Conservation (phyloP, 1,140 invertebrate genomes). For the Papilio polyxenes region DNA sequence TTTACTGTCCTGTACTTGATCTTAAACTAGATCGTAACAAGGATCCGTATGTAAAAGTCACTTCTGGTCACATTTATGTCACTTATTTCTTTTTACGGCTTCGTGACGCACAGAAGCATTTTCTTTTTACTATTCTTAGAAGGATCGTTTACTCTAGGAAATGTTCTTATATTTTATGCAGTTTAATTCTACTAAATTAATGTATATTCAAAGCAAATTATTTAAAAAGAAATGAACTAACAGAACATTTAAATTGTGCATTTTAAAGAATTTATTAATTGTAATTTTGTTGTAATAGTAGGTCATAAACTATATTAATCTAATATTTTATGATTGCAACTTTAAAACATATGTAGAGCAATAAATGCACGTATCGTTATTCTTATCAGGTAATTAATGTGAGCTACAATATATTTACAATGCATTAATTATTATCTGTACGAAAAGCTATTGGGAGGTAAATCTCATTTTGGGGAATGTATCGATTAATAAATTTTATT, state of each 20-base stretch:
- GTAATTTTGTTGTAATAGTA: not conserved
- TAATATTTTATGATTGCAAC: not conserved
- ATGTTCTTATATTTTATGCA: not conserved
- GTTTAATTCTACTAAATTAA: not conserved
- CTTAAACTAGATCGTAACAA: slow-evolving; percentile 21
- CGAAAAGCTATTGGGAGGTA: not conserved
- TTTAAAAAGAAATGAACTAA: no score
- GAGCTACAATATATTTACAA: slow-evolving; percentile 6
- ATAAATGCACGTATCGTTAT: slow-evolving; percentile 4
- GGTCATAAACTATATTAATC: not conserved
- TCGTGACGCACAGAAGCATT: not conserved
- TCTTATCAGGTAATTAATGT: slow-evolving; percentile 23
- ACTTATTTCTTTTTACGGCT: slow-evolving; percentile 25
- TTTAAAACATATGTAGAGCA: slow-evolving; percentile 11
- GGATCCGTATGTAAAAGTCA: slow-evolving; percentile 21
- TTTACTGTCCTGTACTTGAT: not conserved
- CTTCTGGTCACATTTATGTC: slow-evolving; percentile 7
- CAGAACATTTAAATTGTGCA: not conserved
- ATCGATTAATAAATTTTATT: slow-evolving; percentile 8
- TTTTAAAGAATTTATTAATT: no score
- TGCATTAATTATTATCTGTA: slow-evolving; percentile 16
- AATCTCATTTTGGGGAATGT: not conserved
- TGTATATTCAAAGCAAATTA: no score
- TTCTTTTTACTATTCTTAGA: slow-evolving; percentile 14
- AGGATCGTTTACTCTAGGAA: not conserved